Evolutionary conservation across 2,888 invertebrate genomes (phyloP), one percentile per base, ranked within the genome.

Genomic region (Fabriciana adippe): DNA sequence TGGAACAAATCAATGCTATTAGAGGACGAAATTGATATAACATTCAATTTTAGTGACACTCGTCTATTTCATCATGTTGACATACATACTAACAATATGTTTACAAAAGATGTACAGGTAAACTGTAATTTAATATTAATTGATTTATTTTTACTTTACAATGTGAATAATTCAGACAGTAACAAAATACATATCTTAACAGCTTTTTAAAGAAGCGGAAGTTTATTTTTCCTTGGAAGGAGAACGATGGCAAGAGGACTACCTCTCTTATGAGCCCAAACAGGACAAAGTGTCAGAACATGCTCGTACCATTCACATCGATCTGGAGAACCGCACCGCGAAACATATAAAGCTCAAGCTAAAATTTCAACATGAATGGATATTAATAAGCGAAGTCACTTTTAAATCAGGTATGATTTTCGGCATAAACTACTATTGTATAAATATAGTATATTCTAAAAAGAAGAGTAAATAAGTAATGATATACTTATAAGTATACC

Each of bases 301-400:
- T 45, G 94, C 94, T 4, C 88, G 94, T 41, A 94, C 95, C 79
- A 93, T 98, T 54, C 95, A 95, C 77, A 94, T 98, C 57, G 94
- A 95, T 64, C 92, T 98, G 59, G 94, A 95, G 74, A 94, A 96
- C 78, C 93, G 95, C 70, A 94, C 96, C 1, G 98, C 96, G 0
- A 94, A 94, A 78, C 96, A 95, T 83, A 94, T 98, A 74, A 95
- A 95, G 92, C 80, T 96, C 77, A 94, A 95, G 78, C 93, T 98
- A 16, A 94, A 93, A 78, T 97, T 97, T 83, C 95, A 95, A 71
- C 94, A 96, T 74, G 95, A 96, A 81, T 98, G 98, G 98, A 95
- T 98, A 72, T 93, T 98, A 74, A 94, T 98, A 80, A 97, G 97
- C 87, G 98, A 98, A 90, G 94, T 98, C 76, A 94, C 95, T 51